These are phyloP conservation scores for Ctenodactylus gundi DNA, from an alignment of 2,113 vertebrate genomes.

Conservation along the genomic window DNA sequence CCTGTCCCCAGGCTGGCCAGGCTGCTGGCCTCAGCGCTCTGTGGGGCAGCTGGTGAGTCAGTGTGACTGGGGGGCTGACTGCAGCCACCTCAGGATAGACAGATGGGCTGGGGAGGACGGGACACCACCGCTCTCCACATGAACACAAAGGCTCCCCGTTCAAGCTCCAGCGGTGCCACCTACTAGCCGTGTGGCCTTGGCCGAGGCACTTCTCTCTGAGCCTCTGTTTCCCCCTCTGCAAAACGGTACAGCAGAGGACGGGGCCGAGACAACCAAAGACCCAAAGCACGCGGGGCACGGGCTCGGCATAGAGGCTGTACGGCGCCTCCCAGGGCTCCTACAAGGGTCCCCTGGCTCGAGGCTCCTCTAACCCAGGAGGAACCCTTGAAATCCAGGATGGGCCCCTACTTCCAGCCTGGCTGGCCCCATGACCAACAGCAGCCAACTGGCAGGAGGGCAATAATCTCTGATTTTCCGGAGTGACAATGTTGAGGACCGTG, in stretches of 20 bases:
- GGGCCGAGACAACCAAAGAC: not conserved
- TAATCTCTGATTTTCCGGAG: slow-evolving; percentile 57
- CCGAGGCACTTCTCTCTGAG: not conserved
- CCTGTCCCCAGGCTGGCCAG: not conserved
- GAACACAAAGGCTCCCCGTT: not conserved
- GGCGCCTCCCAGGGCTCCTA: not conserved
- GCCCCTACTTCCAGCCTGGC: not conserved
- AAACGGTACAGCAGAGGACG: not conserved
- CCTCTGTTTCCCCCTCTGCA: not conserved
- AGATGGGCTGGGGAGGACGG: not conserved
- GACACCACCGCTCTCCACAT: not conserved
- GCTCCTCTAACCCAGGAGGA: not conserved
- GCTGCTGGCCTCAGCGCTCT: not conserved
- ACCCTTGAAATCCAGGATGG: not conserved
- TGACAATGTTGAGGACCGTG: slow-evolving; percentile 27
- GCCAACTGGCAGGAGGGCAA: not conserved
- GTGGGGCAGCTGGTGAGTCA: slow-evolving; percentile 24
- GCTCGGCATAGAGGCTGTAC: not conserved
- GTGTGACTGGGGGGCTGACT: not conserved
- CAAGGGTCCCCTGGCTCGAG: not conserved
- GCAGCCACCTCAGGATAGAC: not conserved
- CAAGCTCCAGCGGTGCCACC: not conserved
- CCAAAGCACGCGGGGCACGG: not conserved
- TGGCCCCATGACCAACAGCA: not conserved
- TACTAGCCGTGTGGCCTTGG: not conserved